These are phyloP conservation scores for Acanthosoma haemorrhoidale DNA, from an alignment of 2,888 invertebrate species.

Conservation along the genomic window DNA sequence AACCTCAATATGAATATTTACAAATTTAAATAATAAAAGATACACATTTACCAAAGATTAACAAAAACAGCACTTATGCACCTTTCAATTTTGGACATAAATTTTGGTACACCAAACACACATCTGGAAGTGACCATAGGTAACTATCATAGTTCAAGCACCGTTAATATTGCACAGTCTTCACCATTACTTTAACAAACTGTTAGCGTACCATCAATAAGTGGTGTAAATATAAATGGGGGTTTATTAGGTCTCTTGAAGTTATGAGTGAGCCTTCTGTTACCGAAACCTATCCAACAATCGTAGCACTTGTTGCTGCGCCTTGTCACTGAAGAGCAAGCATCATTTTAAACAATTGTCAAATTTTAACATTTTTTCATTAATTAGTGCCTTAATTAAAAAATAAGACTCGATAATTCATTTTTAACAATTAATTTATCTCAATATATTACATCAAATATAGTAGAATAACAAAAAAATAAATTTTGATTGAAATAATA, in stretches of 20 bases:
- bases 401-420: neutral
- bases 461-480: neutral
- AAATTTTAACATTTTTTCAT: neutral
- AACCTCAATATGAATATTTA: conserved; percentile 25
- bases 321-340: conserved; percentile 20
- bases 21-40: conserved; percentile 28
- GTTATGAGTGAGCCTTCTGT: conserved; percentile 20
- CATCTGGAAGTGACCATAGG: conserved; percentile 32
- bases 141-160: conserved; percentile 37
- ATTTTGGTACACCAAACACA: conserved; percentile 27
- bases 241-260: conserved; percentile 26
- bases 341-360: conserved; percentile 17
- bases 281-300: conserved; percentile 18
- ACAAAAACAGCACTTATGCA: conserved; percentile 26
- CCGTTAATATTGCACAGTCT: conserved; percentile 39
- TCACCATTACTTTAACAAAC: conserved; percentile 31
- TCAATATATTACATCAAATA: neutral
- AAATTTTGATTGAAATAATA: neutral
- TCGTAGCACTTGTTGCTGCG: conserved; percentile 3
- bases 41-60: conserved; percentile 25
- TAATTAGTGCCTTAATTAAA: conserved; percentile 17
- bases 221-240: conserved; percentile 27
- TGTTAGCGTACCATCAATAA: conserved; percentile 26
- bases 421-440: neutral
- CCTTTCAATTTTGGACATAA: conserved; percentile 30